Conservation (phyloP, 2,888 invertebrate genomes). For the Limnephilus auricula region DNA sequence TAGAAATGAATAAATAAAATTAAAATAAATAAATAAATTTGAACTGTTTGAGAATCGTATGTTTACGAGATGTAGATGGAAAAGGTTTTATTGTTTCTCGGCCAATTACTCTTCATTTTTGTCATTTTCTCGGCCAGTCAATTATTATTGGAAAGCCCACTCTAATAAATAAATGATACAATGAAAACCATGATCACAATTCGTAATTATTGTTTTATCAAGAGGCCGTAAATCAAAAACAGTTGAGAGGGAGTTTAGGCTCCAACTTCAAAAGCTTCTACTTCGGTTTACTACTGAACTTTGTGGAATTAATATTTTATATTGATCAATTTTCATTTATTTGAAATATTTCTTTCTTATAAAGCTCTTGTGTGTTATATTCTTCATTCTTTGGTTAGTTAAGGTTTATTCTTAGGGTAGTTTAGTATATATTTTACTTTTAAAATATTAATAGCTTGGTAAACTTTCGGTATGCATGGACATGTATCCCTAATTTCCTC, state of each 20-base stretch:
- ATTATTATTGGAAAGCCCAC: neutral
- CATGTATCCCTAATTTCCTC: too few relatives aligned
- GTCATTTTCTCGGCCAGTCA: neutral
- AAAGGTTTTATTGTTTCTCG: conserved; percentile 2
- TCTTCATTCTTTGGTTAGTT: too few relatives aligned
- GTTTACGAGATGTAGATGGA: neutral
- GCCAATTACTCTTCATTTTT: neutral
- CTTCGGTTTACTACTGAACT: neutral
- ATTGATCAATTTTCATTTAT: too few relatives aligned
- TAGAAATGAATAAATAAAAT: too few relatives aligned
- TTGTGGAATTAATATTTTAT: too few relatives aligned
- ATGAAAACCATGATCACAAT: neutral
- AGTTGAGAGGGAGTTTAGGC: neutral
- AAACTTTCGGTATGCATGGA: too few relatives aligned
- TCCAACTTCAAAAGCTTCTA: neutral
- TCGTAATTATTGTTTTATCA: neutral
- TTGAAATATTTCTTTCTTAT: too few relatives aligned
- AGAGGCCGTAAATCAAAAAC: neutral
- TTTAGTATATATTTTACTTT: too few relatives aligned
- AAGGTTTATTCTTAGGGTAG: too few relatives aligned
- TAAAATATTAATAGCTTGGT: too few relatives aligned
- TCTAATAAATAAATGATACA: neutral
- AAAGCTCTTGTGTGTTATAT: too few relatives aligned
- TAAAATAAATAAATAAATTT: too few relatives aligned
- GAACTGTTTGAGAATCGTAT: neutral